Evolutionary conservation across 1,140 invertebrate genomes (phyloP).

Genomic region (Dryas iulia): DNA sequence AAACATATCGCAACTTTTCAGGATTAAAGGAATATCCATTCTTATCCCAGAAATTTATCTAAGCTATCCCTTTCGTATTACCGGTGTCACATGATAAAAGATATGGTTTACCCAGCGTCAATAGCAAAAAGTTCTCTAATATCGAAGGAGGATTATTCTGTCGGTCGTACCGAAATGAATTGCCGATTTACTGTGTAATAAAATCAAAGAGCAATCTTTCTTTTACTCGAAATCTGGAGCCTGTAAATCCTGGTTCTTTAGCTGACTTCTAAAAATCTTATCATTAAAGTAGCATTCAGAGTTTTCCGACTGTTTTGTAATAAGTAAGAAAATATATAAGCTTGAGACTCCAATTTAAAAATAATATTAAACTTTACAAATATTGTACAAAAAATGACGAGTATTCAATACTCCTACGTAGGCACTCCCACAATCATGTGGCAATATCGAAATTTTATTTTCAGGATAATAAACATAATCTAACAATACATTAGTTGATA

Average conservation of each 20-base stretch:
- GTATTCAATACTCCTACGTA: too few species aligned
- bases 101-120: conserved; percentile 1
- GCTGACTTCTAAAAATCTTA: background rate
- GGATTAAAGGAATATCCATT: background rate
- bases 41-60: background rate
- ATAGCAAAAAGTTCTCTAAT: background rate
- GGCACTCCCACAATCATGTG: background rate
- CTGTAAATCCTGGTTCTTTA: background rate
- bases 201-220: conserved; percentile 2
- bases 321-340: background rate
- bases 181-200: conserved; percentile 4
- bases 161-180: background rate
- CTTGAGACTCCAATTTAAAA: too few species aligned
- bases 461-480: background rate
- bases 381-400: too few species aligned
- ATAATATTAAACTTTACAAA: too few species aligned
- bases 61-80: conserved; percentile 1
- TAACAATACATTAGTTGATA: background rate
- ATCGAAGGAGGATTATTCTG: conserved; percentile 4
- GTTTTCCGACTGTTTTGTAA: background rate
- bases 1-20: background rate
- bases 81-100: conserved; percentile 1
- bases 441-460: background rate
- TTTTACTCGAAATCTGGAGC: background rate
- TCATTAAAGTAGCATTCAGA: background rate